Percentiles rank a stretch among this genome's conserved stretches.
phyloP scores from a whole-genome alignment of 2,113 vertebrate species.

The Xiphorhynchus elegans region DNA sequence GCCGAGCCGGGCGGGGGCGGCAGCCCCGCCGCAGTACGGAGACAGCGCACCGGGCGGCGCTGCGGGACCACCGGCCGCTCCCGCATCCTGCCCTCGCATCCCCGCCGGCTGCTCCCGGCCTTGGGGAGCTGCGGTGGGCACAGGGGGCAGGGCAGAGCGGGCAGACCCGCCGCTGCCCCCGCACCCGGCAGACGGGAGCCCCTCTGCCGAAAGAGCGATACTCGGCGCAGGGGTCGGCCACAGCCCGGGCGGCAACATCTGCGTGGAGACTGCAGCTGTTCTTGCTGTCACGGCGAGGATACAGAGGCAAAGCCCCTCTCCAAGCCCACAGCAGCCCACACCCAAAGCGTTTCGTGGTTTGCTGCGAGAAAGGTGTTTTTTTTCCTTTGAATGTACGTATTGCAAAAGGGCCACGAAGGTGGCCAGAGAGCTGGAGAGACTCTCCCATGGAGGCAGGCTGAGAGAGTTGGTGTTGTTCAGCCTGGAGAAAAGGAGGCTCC shows the following conservation, averaged over 20 bases:
- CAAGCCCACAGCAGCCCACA: background rate
- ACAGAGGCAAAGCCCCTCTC: background rate
- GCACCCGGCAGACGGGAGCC: no score
- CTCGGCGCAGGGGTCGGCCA: rapidly evolving
- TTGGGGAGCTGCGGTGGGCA: rapidly evolving
- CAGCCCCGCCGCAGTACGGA: background rate
- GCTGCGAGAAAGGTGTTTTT: background rate
- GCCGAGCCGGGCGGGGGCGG: no score
- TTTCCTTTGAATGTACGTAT: rapidly evolving
- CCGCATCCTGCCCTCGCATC: rapidly evolving
- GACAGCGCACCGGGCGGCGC: constrained; percentile 6
- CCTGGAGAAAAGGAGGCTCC: background rate
- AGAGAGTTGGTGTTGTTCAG: background rate
- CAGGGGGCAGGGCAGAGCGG: background rate
- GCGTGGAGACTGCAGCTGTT: background rate
- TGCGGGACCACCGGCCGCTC: background rate
- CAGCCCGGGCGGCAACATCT: rapidly evolving
- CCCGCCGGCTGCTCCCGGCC: background rate
- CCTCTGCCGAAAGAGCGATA: rapidly evolving
- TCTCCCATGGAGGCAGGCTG: background rate
- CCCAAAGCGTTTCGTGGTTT: background rate
- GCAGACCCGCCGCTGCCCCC: background rate
- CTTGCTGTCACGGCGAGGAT: rapidly evolving
- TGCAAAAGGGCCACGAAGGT: background rate
- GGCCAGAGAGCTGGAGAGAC: background rate